Base-by-base conservation (phyloP, 2,797 vertebrate species). In the Paedocypris micromegethes region DNA sequence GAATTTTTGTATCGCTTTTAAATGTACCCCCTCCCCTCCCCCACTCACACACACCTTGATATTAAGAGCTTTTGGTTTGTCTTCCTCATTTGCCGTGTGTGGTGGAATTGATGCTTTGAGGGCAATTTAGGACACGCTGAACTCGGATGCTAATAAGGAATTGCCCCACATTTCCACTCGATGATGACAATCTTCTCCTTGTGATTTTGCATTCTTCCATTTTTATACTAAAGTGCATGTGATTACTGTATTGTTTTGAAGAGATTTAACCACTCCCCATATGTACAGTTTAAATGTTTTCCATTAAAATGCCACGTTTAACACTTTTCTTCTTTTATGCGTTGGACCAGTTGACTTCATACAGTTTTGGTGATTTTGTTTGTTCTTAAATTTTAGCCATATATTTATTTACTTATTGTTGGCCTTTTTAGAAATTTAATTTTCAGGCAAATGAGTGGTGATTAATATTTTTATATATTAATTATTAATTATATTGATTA, bases 241-340 rank as follows among this genome's bases (percentile, higher is more conserved):
- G 55, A n/a, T 73, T 79, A 77, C 23, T 76, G 80, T 83, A 79
- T 45, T 51, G 54, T 56, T 72, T 49, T 61, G 38, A 44, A 68
- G 53, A 64, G 47, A 45, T 66, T 50, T 44, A 5, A 38, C 7
- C 62, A 9, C n/a, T 52, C 54, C 58, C 54, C 55, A 76, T 67
- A 78, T 76, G n/a, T 70, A 68, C 62, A 43, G 9, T 6, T 53
- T 43, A 55, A 42, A 73, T 52, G 68, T 80, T 81, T 84, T 78
- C 79, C 72, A 82, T 84, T 85, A 82, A 86, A 85, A 67, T 60
- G 6, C 3, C 51, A 57, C 43, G 41, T 6, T 3, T 44, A 43
- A 51, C 23, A 23, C 23, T 23, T 23, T 23, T 23, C 23, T 23
- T 23, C 23, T 23, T 23, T 23, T 23, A 23, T 23, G 23, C 23